phyloP scores from a whole-genome alignment of 2,888 invertebrate species.

The Scrobipalpa atriplicella region DNA sequence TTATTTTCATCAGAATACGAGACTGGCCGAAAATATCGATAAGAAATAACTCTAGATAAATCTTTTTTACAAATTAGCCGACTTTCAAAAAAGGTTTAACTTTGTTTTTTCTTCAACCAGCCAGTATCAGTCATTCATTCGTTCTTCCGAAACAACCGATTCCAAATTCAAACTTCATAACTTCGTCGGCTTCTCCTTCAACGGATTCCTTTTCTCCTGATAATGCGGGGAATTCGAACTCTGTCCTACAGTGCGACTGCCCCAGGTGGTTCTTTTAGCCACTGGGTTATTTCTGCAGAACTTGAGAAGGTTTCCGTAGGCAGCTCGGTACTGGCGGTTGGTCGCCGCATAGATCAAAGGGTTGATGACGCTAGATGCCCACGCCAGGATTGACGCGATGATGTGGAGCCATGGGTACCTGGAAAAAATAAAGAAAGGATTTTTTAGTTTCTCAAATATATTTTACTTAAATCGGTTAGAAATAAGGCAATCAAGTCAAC shows the following conservation, averaged over 20 bases:
- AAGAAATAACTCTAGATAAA: too few species aligned
- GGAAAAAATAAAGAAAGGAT: not conserved
- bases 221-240: conserved; percentile 76
- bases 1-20: too few species aligned
- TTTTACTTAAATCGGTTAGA: too few species aligned
- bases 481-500: too few species aligned
- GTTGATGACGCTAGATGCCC: conserved; percentile 95
- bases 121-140: too few species aligned
- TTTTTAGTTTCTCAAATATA: not conserved
- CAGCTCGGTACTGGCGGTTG: conserved; percentile 90
- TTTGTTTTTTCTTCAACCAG: too few species aligned
- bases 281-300: conserved; percentile 69
- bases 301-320: conserved; percentile 81
- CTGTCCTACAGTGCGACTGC: conserved; percentile 73
- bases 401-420: conserved; percentile 88
- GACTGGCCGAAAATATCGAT: too few species aligned
- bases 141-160: too few species aligned
- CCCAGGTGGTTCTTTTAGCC: conserved; percentile 68
- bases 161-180: conserved; percentile 55
- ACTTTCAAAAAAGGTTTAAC: too few species aligned
- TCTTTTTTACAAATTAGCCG: too few species aligned
- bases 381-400: conserved; percentile 92
- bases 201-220: conserved; percentile 64
- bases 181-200: conserved; percentile 67
- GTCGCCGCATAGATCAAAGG: conserved; percentile 95